phyloP scores from a whole-genome alignment of 2,797 vertebrate genomes.

The Iguana delicatissima region DNA sequence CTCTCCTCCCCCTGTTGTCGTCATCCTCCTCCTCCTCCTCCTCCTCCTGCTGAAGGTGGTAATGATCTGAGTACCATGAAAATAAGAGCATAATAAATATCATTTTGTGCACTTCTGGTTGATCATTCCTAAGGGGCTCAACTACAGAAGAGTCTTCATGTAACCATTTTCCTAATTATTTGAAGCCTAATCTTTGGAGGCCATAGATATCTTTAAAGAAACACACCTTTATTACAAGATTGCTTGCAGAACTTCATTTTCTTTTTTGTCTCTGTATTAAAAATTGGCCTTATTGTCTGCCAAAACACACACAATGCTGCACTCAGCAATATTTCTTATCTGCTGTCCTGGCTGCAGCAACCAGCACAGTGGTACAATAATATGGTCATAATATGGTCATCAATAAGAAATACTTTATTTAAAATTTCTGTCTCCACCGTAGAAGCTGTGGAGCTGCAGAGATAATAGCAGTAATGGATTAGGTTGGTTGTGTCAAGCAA shows the following conservation, averaged over 20 bases:
- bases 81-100: too few relatives aligned
- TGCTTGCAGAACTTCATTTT: background rate
- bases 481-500: background rate
- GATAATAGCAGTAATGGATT: background rate
- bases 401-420: background rate
- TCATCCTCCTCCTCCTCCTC: too few relatives aligned
- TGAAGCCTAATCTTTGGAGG: too few relatives aligned
- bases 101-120: too few relatives aligned
- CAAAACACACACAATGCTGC: background rate
- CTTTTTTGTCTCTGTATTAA: background rate
- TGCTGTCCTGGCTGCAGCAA: background rate
- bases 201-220: background rate
- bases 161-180: too few relatives aligned
- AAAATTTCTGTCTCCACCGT: background rate
- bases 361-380: background rate
- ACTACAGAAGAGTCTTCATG: too few relatives aligned
- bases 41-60: too few relatives aligned
- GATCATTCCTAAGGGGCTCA: too few relatives aligned
- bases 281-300: background rate
- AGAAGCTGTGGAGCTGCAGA: background rate
- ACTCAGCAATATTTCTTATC: background rate
- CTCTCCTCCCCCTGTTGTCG: too few relatives aligned
- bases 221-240: background rate
- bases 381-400: background rate
- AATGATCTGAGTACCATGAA: too few relatives aligned